Percentiles rank a stretch among this genome's conserved stretches.
Conservation (phyloP, 2,797 vertebrate species). For the Enteromius unitaeniatus region DNA sequence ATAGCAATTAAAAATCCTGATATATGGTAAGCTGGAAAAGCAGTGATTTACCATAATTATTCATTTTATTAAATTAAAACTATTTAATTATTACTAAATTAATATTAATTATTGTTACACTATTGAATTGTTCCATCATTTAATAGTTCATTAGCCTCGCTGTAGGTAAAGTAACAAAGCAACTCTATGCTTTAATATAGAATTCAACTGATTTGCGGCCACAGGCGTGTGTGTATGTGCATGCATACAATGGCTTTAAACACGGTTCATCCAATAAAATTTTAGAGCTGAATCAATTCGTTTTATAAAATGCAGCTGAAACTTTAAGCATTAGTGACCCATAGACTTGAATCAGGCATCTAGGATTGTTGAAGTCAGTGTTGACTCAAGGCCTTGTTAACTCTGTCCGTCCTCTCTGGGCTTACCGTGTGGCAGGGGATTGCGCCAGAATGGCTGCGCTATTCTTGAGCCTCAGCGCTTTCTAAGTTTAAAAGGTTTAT, state of each 20-base stretch:
- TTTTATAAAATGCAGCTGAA: neutral
- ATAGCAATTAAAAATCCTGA: neutral
- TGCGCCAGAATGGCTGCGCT: conserved; percentile 58
- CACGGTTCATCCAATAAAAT: neutral
- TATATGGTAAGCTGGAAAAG: neutral
- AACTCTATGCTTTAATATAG: neutral
- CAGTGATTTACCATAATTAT: neutral
- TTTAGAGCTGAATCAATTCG: neutral
- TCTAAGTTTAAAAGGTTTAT: conserved; percentile 70
- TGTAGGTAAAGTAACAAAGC: conserved; percentile 1
- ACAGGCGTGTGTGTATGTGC: neutral
- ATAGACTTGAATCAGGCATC: conserved; percentile 19
- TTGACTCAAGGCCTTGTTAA: conserved; percentile 58
- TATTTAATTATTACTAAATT: too few relatives aligned
- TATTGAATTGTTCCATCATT: neutral
- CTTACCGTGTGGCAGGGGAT: conserved; percentile 59
- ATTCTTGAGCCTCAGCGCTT: conserved; percentile 65
- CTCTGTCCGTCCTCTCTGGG: conserved; percentile 50
- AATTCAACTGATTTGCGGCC: neutral
- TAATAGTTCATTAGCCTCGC: neutral
- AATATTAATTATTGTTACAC: neutral
- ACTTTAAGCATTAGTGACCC: conserved; percentile 2
- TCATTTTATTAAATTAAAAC: neutral
- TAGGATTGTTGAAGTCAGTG: conserved; percentile 20
- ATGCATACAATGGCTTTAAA: neutral